Conservation (phyloP, 2,797 vertebrate species). For the Myotis planiceps region DNA sequence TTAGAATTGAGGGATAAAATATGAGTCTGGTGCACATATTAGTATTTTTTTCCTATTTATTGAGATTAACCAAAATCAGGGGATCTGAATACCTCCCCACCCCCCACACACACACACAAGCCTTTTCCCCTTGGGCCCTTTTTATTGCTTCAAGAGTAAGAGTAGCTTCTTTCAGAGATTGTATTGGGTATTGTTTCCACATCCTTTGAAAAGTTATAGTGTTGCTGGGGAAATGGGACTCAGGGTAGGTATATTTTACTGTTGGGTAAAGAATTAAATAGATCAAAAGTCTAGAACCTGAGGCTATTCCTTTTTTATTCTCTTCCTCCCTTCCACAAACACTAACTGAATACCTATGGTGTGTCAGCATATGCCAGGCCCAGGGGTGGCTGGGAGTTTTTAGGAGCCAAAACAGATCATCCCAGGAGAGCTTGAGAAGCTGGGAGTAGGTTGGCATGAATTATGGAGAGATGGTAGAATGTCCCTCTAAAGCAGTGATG, state of each 20-base stretch:
- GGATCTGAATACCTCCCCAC: not conserved
- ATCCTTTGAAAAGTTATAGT: not conserved
- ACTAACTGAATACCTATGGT: not conserved
- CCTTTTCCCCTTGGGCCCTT: not conserved
- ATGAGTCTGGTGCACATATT: not conserved
- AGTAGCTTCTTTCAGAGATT: not conserved
- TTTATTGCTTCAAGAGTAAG: not conserved
- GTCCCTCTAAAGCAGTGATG: too few species aligned
- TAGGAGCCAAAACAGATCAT: not conserved
- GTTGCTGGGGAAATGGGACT: not conserved
- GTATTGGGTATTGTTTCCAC: not conserved
- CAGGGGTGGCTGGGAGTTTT: not conserved
- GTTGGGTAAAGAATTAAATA: not conserved
- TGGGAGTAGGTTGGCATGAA: not conserved
- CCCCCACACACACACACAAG: too few species aligned
- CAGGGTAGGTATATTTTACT: not conserved
- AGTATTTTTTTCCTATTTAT: not conserved
- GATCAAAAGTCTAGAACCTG: not conserved
- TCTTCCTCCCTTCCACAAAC: not conserved
- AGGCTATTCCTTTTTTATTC: not conserved
- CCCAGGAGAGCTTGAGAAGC: not conserved
- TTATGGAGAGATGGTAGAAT: not conserved
- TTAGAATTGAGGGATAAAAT: not conserved
- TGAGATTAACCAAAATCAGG: not conserved
- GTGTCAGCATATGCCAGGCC: not conserved